Evolutionary conservation across 1,140 invertebrate species (phyloP).

Genomic region (Venturia canescens): DNA sequence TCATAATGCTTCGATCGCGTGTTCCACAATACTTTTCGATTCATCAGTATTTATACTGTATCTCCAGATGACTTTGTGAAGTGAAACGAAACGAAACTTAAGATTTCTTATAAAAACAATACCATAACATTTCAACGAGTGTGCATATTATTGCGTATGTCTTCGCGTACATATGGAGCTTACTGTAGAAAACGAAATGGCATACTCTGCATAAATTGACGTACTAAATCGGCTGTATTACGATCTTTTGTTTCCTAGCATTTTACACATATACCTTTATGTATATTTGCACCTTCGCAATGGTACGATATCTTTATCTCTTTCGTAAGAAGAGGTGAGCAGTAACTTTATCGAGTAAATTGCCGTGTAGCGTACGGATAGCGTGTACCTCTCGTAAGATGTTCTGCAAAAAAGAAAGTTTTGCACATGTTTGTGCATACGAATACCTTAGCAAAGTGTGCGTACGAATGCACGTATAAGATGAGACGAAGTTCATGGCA

Average conservation of each 20-base stretch:
- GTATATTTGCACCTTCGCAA: background rate
- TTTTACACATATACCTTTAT: background rate
- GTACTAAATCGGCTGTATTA: too few species aligned
- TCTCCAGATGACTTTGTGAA: too few species aligned
- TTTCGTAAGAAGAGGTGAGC: slow-evolving; percentile 30
- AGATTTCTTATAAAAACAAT: too few species aligned
- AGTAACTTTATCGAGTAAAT: slow-evolving; percentile 57
- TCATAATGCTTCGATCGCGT: too few species aligned
- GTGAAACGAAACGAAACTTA: too few species aligned
- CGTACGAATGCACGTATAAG: background rate
- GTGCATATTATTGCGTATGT: too few species aligned
- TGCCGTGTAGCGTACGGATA: slow-evolving; percentile 51
- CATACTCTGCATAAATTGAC: too few species aligned
- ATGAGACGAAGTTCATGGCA: slow-evolving; percentile 15
- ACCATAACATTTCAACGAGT: too few species aligned
- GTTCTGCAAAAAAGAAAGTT: slow-evolving; percentile 3
- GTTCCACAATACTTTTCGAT: too few species aligned
- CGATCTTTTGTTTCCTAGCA: background rate
- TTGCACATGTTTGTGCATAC: slow-evolving; percentile 26
- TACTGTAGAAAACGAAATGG: too few species aligned
- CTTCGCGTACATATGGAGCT: too few species aligned
- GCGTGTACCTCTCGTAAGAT: slow-evolving; percentile 41
- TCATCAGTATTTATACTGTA: too few species aligned
- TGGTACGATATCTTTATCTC: slow-evolving; percentile 40
- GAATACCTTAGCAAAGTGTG: background rate